Evolutionary conservation across 2,113 vertebrate species (phyloP), one percentile per base, ranked within the genome.

Genomic region (Xiphophorus hellerii): DNA sequence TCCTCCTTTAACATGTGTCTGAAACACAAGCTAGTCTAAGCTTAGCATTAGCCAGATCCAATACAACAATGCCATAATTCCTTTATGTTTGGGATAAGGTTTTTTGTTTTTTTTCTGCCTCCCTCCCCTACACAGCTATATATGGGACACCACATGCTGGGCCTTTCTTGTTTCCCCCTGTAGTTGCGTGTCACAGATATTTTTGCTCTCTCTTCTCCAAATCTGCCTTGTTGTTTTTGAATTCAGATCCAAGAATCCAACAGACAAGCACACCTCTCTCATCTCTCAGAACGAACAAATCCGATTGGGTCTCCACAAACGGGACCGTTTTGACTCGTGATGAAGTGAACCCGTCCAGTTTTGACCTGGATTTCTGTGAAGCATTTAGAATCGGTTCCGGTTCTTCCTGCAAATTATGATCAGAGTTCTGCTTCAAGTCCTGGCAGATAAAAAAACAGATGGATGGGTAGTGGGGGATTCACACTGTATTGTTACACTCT

Each of bases 201-300:
- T 66, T 80, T 48, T 73, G 81, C 44, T 77, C 33, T 48, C 30
- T 78, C 27, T 63, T 71, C 80, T 61, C 65, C 69, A 66, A 83
- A 81, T 78, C 79, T 69, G 71, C 51, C 63, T 67, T 27, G 71
- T 77, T 86, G 22, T 88, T 90, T 37, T 84, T 87, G 74, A 62
- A 51, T 62, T 85, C 70, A 78, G 82, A 88, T 78, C 62, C 42
- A 69, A 78, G 72, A 92, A 90, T 88, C 80, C 64, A 65, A 58
- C 70, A 90, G 90, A 92, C 91, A 88, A 91, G 92, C 84, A 88
- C 86, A 88, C 89, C 89, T n/a, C n/a, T n/a, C n/a, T n/a, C n/a
- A n/a, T n/a, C 83, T 74, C 89, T 93, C 91, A 89, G 87, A 91
- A 89, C 88, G 90, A 79, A 85, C 78, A 89, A 92, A 93, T 90